A percentile compares a stretch with the other conserved stretches of the same genome.
phyloP scores from a whole-genome alignment of 2,888 invertebrate genomes.

The Yponomeuta sedellus region DNA sequence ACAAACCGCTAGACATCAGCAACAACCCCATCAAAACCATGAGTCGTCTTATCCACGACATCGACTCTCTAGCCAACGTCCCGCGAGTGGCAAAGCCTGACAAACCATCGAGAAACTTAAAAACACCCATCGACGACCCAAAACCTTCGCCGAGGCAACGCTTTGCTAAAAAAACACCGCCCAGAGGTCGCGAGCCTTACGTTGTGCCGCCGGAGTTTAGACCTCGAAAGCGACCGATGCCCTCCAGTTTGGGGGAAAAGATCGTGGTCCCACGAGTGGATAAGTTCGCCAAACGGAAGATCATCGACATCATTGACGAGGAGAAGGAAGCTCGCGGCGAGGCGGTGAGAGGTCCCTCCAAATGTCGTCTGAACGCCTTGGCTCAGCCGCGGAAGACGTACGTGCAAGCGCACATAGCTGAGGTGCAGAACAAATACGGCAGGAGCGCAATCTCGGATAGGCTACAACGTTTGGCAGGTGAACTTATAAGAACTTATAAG shows the following conservation, averaged over 20 bases:
- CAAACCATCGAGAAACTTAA: conserved; percentile 37
- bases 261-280: conserved; percentile 3
- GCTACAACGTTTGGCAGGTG: conserved; percentile 19
- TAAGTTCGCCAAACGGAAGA: not conserved
- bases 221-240: not conserved
- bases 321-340: conserved; percentile 63
- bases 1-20: not conserved
- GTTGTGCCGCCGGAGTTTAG: not conserved
- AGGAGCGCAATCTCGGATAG: conserved; percentile 40
- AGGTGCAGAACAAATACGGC: conserved; percentile 44
- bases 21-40: conserved; percentile 57
- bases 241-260: not conserved
- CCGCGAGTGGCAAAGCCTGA: conserved; percentile 35
- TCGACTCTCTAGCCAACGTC: conserved; percentile 39
- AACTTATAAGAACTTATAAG: no score
- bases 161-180: not conserved
- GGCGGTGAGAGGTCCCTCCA: conserved; percentile 62
- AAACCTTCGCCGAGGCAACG: not conserved
- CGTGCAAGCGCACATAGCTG: conserved; percentile 51
- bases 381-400: conserved; percentile 61
- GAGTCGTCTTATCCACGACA: conserved; percentile 56
- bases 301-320: conserved; percentile 41
- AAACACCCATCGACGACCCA: conserved; percentile 20
- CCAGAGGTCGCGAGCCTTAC: not conserved
- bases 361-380: conserved; percentile 47